phyloP scores from a whole-genome alignment of 2,888 invertebrate genomes.

The Allacma fusca region DNA sequence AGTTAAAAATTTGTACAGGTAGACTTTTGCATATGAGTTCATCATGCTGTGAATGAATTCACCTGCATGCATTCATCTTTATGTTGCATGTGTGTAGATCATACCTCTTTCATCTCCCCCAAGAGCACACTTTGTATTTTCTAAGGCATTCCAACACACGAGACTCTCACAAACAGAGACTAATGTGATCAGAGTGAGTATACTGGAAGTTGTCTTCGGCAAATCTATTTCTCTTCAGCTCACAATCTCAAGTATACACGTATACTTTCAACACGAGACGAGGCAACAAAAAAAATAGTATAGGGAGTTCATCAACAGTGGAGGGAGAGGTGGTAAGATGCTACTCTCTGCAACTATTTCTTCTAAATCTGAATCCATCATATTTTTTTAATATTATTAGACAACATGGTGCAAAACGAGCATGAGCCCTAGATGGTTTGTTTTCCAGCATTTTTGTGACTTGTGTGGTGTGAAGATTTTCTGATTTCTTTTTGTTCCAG shows the following conservation, averaged over 20 bases:
- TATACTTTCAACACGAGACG: slow-evolving; percentile 13
- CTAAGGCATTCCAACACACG: slow-evolving; percentile 22
- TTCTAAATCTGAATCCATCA: too few species aligned
- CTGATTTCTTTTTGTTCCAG: too few species aligned
- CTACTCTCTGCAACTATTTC: too few species aligned
- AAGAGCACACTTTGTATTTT: slow-evolving; percentile 31
- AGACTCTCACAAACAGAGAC: neutral
- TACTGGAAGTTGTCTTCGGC: slow-evolving; percentile 26
- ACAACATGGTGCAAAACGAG: too few species aligned
- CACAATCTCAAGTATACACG: too few species aligned
- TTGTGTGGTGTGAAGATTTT: too few species aligned
- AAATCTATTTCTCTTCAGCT: slow-evolving; percentile 17
- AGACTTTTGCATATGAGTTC: slow-evolving; percentile 9
- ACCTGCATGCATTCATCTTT: slow-evolving; percentile 24
- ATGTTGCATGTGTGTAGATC: neutral
- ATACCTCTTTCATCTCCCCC: slow-evolving; percentile 20
- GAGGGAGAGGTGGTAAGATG: slow-evolving; percentile 7
- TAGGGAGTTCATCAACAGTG: slow-evolving; percentile 29
- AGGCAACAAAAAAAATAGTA: neutral
- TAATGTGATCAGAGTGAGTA: slow-evolving; percentile 1
- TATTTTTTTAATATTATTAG: too few species aligned
- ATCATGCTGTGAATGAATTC: slow-evolving; percentile 35
- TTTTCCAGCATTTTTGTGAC: too few species aligned
- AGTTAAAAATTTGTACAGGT: neutral
- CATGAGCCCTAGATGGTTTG: too few species aligned